A percentile compares a stretch with the other conserved stretches of the same genome.
Conservation (phyloP, 2,113 vertebrate genomes). For the Aepyceros melampus region DNA sequence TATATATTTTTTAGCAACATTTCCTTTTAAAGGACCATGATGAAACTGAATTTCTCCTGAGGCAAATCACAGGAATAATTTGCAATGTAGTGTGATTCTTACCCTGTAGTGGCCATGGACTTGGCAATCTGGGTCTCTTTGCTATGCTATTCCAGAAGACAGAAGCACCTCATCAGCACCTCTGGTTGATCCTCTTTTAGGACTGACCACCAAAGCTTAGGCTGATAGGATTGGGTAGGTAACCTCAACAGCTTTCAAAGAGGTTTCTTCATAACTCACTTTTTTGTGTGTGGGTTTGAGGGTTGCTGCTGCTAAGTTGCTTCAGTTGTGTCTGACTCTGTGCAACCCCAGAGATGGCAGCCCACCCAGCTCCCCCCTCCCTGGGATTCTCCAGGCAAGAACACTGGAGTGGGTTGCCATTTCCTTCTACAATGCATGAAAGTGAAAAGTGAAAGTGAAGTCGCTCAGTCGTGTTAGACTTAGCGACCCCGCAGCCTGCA, state of each 20-base stretch:
- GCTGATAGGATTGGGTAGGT: too few species aligned
- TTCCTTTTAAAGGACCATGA: neutral
- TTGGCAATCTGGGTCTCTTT: neutral
- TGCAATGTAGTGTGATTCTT: neutral
- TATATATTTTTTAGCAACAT: neutral
- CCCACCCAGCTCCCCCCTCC: too few species aligned
- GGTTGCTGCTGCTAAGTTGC: too few species aligned
- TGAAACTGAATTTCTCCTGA: neutral
- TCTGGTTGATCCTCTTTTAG: neutral
- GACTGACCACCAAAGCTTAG: neutral
- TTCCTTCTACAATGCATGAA: too few species aligned
- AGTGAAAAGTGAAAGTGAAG: too few species aligned
- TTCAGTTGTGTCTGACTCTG: too few species aligned
- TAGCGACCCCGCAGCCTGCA: too few species aligned
- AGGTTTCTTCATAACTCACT: neutral
- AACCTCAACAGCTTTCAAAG: neutral
- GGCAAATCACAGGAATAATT: neutral
- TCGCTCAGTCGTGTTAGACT: too few species aligned
- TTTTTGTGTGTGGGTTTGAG: neutral
- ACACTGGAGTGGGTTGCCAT: too few species aligned
- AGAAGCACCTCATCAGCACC: neutral
- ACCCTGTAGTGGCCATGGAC: neutral
- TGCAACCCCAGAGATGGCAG: too few species aligned
- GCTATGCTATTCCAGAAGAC: neutral
- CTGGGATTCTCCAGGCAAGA: too few species aligned